Base-by-base conservation (phyloP, 2,113 vertebrate species). In the Pithys albifrons region DNA sequence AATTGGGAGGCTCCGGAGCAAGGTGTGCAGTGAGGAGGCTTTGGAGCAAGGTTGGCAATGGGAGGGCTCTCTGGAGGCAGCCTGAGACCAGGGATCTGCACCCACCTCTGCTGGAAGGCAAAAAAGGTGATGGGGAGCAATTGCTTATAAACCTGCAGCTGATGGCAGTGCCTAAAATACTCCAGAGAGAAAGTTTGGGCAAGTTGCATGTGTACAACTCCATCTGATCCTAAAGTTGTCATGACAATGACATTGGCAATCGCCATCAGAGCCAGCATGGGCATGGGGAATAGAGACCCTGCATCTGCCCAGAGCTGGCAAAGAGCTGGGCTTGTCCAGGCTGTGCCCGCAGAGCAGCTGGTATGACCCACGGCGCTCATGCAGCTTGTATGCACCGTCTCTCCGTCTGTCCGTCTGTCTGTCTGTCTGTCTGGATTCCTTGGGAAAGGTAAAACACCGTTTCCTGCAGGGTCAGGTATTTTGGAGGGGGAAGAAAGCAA, bases 401-500 rank as follows among this genome's bases (percentile, higher is more conserved):
- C 41, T 41, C 86, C 25, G 1, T 80, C 86, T 6, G 4, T 77
- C 91, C 5, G 4, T 77, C 91, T 70, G 85, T 52, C 37, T 4
- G 57, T 12, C 93, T 75, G 85, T 43, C 93, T 84, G 91, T 89
- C 85, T 95, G 91, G 83, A 78, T 35, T 88, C 82, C 83, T 84
- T 75, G 89, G 76, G 80, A 95, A 93, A 95, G 95, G 90, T 91
- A 93, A 96, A 97, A 80, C 76, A 69, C 71, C 2, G 2, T 84
- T 91, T 97, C 94, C 94, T 96, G 85, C 66, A 1, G 91, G 91
- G 94, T 95, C 92, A 93, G 93, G 78, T 95, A 95, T 94, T 96
- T 92, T 97, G 97, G 92, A 91, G 92, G 88, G 89, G 94, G 89
- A 97, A 97, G 91, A 96, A 97, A 97, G 94, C 94, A 95, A 96